Base-by-base conservation (phyloP, 2,113 vertebrate species). In the Hymenochirus boettgeri region DNA sequence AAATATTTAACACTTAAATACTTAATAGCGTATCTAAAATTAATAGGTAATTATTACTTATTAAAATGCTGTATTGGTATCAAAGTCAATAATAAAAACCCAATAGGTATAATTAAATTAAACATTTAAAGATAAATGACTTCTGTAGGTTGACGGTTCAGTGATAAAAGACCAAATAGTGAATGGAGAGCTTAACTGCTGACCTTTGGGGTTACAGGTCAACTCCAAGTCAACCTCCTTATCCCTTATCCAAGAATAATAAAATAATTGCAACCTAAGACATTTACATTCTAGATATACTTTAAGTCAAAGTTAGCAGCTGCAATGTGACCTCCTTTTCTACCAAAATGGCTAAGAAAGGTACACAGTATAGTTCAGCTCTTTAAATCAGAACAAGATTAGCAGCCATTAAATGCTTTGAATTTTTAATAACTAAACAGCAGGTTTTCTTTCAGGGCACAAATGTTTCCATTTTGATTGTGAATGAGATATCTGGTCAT, bases 101-200 rank as follows among this genome's bases (percentile, higher is more conserved):
- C 42, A n/a, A 53, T 25, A 65, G 15, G 29, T 67, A 15, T 17
- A 52, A 15, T 27, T 29, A 15, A 33, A 65, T 6, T 17, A 25
- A 57, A 58, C 39, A 29, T 50, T 50, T 45, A 65, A 31, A 57
- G 17, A 67, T 26, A 57, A 74, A 60, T 74, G 71, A 76, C 76
- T 80, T 78, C 73, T 79, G 72, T 77, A 71, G 61, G 76, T 75
- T 79, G 74, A 78, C 80, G 72, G 61, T 61, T 75, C 55, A 11
- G 23, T 55, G 72, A 76, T 77, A 73, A 84, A 87, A 79, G 57
- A 53, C 54, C 5, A 3, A 50, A 70, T 55, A 72, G 60, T 85
- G 82, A 88, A 88, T 81, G 79, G 74, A 75, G 27, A 81, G 93
- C 91, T 96, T 98, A 97, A 97, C 91, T 93, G 89, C 75, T 91